Base-by-base conservation (phyloP, 2,797 vertebrate species). In the Orientallactaga sibirica region DNA sequence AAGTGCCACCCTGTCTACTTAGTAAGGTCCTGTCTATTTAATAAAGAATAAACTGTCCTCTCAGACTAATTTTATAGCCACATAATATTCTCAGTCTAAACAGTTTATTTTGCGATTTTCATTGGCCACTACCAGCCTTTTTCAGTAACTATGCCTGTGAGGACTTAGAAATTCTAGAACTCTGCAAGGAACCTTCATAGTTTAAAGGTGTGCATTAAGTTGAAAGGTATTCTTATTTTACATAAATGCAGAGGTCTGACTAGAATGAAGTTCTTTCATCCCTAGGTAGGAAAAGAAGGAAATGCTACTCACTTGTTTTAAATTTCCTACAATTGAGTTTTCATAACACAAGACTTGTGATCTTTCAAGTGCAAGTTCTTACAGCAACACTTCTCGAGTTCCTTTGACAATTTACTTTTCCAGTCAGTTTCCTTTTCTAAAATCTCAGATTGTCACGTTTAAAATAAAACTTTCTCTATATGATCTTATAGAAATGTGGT, bases 81-180 rank as follows among this genome's bases (percentile, higher is more conserved):
- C 10, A 70, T 78, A 67, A 22, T 55, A 86, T 20, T 62, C n/a
- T 76, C 78, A 73, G 48, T 80, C 19, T 71, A 68, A 58, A 84
- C 48, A 92, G 74, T n/a, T 88, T 88, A 73, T 27, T 94, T 90
- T 62, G 68, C 15, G 89, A 15, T 5, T 73, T 66, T 97, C 3
- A 5, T 68, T 79, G 52, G 81, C 79, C 64, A 90, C 91, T 80
- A 78, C 33, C 14, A 81, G 77, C 41, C 19, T 89, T 92, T 71
- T 48, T 67, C 29, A 62, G 24, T 48, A 16, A 27, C 84, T 79
- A 73, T 74, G 52, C 10, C 33, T 73, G 4, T 15, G 29, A 91
- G n/a, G 5, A 58, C 19, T 10, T 84, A 71, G 70, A 37, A 79
- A 78, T 52, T 66, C 43, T 33, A 27, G 33, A n/a, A 64, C 37